Evolutionary conservation across 2,113 vertebrate species (phyloP), one percentile per base, ranked within the genome.

Genomic region (Rhinichthys klamathensis): DNA sequence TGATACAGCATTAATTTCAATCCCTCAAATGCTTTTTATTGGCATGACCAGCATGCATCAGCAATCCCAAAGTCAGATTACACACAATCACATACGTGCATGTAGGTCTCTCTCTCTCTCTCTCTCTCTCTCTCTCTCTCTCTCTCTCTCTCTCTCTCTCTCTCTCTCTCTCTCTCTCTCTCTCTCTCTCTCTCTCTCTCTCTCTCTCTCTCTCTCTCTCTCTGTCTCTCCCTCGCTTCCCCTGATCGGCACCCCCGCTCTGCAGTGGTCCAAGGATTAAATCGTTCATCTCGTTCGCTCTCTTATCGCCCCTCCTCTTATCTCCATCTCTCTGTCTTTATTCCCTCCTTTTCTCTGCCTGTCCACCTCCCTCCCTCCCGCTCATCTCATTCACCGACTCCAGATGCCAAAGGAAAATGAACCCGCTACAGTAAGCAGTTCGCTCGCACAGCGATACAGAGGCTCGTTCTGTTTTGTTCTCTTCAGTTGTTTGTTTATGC

Each of bases 251-350:
- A 44, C 56, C 69, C 58, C 70, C 41, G 15, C 80, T 82, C 80
- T 89, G 89, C 89, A 88, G 82, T 78, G 80, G 80, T 87, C 81
- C 56, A 63, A 63, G 69, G 73, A 77, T 80, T 87, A 78, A 86
- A 78, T 87, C 77, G 72, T 51, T 63, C 13, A 3, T 80, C 79
- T 76, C 80, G 16, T 77, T 88, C 46, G 49, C 76, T 67, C 72
- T 67, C 84, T 72, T 84, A 82, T 84, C 65, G 85, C 78, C 70
- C 85, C 88, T 89, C 85, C 84, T 80, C 85, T 81, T 70, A 80
- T 86, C 85, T 85, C 73, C 44, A 61, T 81, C 79, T 78, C 84
- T 63, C 75, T 58, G 44, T 82, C 44, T 15, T 35, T 60, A 63
- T 80, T 80, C 75, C 38, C 67, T 74, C 67, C n/a, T 72, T 75